Base-by-base conservation (phyloP, 2,888 invertebrate species). In the Andrena bucephala region DNA sequence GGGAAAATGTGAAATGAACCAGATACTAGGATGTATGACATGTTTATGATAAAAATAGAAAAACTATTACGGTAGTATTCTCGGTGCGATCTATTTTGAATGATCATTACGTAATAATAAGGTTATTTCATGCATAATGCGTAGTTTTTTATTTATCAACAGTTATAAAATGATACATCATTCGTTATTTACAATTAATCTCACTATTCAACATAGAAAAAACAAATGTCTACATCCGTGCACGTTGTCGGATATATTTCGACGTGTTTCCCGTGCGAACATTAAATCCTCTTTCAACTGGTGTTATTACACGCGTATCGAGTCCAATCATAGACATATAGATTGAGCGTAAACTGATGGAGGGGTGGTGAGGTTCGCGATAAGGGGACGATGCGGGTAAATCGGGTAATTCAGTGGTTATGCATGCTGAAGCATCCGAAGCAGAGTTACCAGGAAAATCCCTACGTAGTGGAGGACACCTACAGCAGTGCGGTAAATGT, bases 161-260 rank as follows among this genome's bases (percentile, higher is more conserved):
- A 83, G 42, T 81, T 77, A 83, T 72, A 81, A 83, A 81, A 81
- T 62, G 48, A 83, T 77, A 72, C 72, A 77, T 70, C 36, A 29
- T 77, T 67, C 20, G 8, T 54, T 83, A 83, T 83, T 72, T 83
- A 83, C 81, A 83, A 83, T 67, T 50, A 54, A 59, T 59, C 60
- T 69, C 5, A 27, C 24, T 59, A 48, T n/a, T 74, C 50, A 71
- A 65, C 57, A 16, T 31, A 7, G 2, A 50, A 24, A 57, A 82
- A 36, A n/a, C 0, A 71, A 50, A 16, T 29, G 48, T 67, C 33
- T 24, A n/a, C 16, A 60, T 60, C n/a, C 48, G 2, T 20, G 7
- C 59, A 31, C 16, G 10, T 62, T 20, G 33, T 50, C 57, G 57
- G 24, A 57, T 57, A 7, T 48, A 7, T 62, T 62, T 36, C 6